Evolutionary conservation across 2,888 invertebrate species (phyloP).

Genomic region (Apodemia mormo): DNA sequence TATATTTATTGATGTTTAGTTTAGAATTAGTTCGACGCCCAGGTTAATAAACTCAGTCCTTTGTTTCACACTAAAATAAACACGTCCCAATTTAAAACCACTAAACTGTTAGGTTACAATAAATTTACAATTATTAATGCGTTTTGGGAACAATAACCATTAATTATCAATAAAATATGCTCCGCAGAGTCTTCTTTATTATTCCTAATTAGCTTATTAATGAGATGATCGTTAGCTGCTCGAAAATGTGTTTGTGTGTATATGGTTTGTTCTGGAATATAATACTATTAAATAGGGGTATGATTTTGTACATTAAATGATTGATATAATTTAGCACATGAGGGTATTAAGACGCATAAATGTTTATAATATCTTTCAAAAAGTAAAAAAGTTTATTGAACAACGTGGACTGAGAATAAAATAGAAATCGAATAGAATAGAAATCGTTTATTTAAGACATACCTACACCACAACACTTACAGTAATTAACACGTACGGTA

Average conservation of each 20-base stretch:
- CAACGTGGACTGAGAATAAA: too few species aligned
- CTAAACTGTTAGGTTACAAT: background rate
- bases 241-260: background rate
- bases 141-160: background rate
- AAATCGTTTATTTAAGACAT: too few species aligned
- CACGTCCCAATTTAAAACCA: background rate
- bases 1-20: too few species aligned
- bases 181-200: background rate
- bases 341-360: too few species aligned
- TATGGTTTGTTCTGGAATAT: background rate
- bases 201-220: constrained; percentile 7
- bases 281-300: background rate
- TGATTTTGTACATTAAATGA: too few species aligned
- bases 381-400: too few species aligned
- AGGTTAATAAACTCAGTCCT: background rate
- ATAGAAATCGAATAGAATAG: too few species aligned
- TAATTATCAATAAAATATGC: constrained; percentile 4
- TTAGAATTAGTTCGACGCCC: too few species aligned
- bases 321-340: too few species aligned
- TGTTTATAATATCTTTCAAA: too few species aligned
- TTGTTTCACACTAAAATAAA: background rate
- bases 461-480: too few species aligned
- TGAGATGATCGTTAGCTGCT: background rate
- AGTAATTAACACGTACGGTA: too few species aligned
- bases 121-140: background rate